phyloP scores from a whole-genome alignment of 2,797 vertebrate species.

The Perdix hodgsoniae region DNA sequence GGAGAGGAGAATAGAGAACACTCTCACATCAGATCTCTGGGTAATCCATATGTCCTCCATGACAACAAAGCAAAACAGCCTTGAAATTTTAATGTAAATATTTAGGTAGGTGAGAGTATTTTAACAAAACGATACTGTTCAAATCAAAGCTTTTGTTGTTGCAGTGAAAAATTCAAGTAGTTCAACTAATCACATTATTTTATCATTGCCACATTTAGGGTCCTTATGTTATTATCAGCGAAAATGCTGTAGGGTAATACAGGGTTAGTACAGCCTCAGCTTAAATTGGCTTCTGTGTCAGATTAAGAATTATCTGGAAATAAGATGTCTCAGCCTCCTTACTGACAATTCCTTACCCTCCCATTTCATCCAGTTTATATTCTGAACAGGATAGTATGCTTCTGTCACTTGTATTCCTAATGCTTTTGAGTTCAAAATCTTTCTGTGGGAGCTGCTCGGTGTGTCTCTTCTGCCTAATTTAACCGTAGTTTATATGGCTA shows the following conservation, averaged over 20 bases:
- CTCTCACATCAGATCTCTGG: neutral
- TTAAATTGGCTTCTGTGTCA: neutral
- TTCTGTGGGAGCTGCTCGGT: constrained; percentile 2
- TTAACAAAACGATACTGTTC: neutral
- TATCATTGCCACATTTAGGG: neutral
- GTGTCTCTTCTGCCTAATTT: constrained; percentile 53
- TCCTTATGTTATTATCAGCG: neutral
- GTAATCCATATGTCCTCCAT: neutral
- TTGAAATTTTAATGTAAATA: neutral
- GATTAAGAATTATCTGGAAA: constrained; percentile 9
- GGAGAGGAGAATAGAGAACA: neutral
- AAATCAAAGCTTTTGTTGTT: neutral
- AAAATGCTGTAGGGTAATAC: neutral
- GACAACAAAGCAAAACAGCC: neutral
- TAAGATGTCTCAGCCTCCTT: neutral
- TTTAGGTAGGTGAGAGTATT: neutral
- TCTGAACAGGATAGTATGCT: neutral
- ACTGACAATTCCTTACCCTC: neutral
- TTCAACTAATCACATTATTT: neutral
- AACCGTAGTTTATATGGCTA: constrained; percentile 21
- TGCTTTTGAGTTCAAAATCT: neutral
- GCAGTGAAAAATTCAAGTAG: neutral
- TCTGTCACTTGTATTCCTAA: neutral
- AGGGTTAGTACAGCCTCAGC: neutral
- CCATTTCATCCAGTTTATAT: neutral